Evolutionary conservation across 2,797 vertebrate genomes (phyloP), one percentile per base, ranked within the genome.

Genomic region (Cryptoprocta ferox): DNA sequence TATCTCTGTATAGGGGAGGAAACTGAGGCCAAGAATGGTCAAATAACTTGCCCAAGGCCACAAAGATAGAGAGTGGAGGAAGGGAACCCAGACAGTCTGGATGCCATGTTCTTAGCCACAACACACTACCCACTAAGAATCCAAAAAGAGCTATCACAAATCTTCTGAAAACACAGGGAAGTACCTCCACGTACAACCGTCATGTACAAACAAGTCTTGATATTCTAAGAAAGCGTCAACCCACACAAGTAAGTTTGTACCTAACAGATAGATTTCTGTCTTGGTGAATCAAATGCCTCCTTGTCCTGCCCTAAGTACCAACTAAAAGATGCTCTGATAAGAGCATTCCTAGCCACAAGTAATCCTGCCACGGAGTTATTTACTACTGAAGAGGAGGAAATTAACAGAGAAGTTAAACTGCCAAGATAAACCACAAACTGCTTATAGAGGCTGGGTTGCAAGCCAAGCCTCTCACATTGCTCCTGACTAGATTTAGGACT

Each of bases 171-270:
- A 93, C 56, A 65, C 61, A 30, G 9, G 2, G 37, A 66, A 63
- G 24, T 11, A 42, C 21, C 53, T 89, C 66, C 61, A 91, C 71
- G 86, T 78, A 68, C 85, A 82, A 39, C 48, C 28, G 28, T 65
- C 81, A 92, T n/a, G 45, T 45, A 85, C 80, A 92, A 97, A 96
- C 53, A 88, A 73, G 81, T 88, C 71, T 63, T 94, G 61, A 80
- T 92, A 75, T 81, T 95, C 92, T 81, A 87, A 87, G 88, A 92
- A 91, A 92, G 73, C 75, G 95, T 45, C 87, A 84, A 66, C 76
- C 42, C 66, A 94, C 88, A 92, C 66, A 92, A 56, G 68, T 88
- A 93, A 97, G 90, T 96, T 97, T 79, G 96, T 76, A 82, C 61
- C 76, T 79, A 88, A 68, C 79, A 79, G 50, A 96, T 96, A 79